A percentile compares a stretch with the other conserved stretches of the same genome.
These are phyloP conservation scores for Bombus pyrosoma DNA, from an alignment of 1,140 invertebrate species.

Conservation along the genomic window DNA sequence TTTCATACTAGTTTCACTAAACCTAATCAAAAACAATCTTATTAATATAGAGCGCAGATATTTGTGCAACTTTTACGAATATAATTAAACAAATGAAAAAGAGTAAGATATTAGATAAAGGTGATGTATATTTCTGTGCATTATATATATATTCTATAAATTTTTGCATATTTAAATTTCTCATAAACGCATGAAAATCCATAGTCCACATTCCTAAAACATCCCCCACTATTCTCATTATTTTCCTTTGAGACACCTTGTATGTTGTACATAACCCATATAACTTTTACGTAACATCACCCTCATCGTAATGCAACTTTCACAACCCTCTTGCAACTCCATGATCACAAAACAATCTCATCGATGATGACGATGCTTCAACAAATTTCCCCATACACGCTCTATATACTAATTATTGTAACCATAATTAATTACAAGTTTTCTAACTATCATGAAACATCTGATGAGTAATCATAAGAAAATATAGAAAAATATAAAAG, in stretches of 20 bases:
- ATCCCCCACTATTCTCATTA: not conserved
- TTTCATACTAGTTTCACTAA: too few relatives aligned
- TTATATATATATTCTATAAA: too few relatives aligned
- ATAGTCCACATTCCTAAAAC: not conserved
- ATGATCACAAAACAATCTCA: not conserved
- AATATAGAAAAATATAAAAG: not conserved
- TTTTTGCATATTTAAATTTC: too few relatives aligned
- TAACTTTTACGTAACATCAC: slow-evolving; percentile 15
- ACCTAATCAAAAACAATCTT: too few relatives aligned
- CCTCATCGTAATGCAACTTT: slow-evolving; percentile 4
- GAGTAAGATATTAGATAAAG: too few relatives aligned
- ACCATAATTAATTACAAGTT: not conserved
- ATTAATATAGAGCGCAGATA: too few relatives aligned
- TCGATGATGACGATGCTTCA: not conserved
- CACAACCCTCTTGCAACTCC: not conserved
- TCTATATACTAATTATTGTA: not conserved
- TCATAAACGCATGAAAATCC: too few relatives aligned
- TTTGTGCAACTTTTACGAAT: too few relatives aligned
- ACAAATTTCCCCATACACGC: slow-evolving; percentile 2
- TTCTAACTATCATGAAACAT: not conserved
- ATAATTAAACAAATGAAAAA: too few relatives aligned
- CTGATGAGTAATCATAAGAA: not conserved
- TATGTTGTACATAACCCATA: not conserved
- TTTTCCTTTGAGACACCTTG: not conserved
- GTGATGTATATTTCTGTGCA: too few relatives aligned